Conservation (phyloP, 2,888 invertebrate genomes). For the Cerastis leucographa region DNA sequence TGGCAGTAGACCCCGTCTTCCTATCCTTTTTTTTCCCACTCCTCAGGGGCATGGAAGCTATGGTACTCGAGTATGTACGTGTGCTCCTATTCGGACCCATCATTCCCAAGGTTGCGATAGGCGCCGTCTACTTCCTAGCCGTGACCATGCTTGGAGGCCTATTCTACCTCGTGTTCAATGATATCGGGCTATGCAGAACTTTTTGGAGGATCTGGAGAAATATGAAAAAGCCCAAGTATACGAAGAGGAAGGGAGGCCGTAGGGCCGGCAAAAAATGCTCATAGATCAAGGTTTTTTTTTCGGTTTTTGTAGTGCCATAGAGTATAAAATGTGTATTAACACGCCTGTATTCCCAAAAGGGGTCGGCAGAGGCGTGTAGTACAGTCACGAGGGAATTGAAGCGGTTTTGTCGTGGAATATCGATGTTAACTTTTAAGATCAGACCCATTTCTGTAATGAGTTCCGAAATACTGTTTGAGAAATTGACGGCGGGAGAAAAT, state of each 20-base stretch:
- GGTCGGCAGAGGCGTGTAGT: constrained; percentile 25
- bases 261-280: constrained; percentile 10
- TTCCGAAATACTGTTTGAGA: background rate
- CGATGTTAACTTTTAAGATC: background rate
- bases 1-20: constrained; percentile 14
- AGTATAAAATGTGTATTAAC: background rate
- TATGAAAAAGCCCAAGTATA: constrained; percentile 74
- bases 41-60: constrained; percentile 95
- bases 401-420: background rate
- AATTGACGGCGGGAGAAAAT: background rate
- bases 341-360: constrained; percentile 14
- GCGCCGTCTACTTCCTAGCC: constrained; percentile 91
- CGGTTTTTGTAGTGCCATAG: constrained; percentile 32
- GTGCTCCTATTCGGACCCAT: constrained; percentile 93
- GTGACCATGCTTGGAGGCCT: constrained; percentile 93
- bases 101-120: constrained; percentile 93
- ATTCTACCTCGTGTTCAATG: constrained; percentile 94
- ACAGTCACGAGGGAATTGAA: background rate
- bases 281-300: constrained; percentile 46
- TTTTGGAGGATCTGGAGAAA: constrained; percentile 93
- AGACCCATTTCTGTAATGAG: background rate
- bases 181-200: constrained; percentile 93
- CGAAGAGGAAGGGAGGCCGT: constrained; percentile 14
- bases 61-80: constrained; percentile 94
- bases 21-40: constrained; percentile 52